These are phyloP conservation scores for Fregetta grallaria DNA, from an alignment of 2,113 vertebrate genomes.

Conservation along the genomic window DNA sequence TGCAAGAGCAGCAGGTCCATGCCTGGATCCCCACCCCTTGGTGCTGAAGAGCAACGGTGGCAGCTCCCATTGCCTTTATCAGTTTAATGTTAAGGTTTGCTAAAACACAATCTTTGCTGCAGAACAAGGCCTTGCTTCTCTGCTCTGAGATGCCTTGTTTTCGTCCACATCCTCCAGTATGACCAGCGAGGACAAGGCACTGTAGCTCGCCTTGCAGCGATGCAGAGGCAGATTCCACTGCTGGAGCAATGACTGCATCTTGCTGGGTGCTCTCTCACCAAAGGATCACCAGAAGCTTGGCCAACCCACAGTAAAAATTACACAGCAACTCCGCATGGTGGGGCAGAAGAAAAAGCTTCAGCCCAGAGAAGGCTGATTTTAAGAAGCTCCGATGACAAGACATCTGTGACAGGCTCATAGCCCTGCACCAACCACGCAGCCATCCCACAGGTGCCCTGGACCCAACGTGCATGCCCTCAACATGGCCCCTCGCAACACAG, in stretches of 20 bases:
- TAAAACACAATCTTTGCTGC: background rate
- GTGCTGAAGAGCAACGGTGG: background rate
- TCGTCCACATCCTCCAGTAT: background rate
- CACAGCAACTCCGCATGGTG: background rate
- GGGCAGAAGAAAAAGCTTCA: background rate
- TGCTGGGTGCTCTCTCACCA: background rate
- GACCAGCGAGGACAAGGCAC: background rate
- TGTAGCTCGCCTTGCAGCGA: rapidly evolving
- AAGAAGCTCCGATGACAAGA: background rate
- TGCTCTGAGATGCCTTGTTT: background rate
- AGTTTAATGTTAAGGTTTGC: background rate
- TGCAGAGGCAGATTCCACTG: background rate
- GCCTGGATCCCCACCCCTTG: background rate
- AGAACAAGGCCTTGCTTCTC: background rate
- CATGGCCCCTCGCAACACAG: background rate
- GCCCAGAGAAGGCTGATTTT: background rate
- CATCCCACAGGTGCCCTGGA: background rate
- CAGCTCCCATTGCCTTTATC: background rate
- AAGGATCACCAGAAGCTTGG: background rate
- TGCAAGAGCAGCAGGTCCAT: background rate
- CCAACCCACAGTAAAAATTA: background rate
- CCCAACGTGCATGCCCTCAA: background rate
- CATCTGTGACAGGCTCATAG: background rate
- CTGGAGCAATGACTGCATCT: background rate
- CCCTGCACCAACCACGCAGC: background rate